Evolutionary conservation across 1,140 invertebrate genomes (phyloP).

Genomic region (Platorchestia sp.): DNA sequence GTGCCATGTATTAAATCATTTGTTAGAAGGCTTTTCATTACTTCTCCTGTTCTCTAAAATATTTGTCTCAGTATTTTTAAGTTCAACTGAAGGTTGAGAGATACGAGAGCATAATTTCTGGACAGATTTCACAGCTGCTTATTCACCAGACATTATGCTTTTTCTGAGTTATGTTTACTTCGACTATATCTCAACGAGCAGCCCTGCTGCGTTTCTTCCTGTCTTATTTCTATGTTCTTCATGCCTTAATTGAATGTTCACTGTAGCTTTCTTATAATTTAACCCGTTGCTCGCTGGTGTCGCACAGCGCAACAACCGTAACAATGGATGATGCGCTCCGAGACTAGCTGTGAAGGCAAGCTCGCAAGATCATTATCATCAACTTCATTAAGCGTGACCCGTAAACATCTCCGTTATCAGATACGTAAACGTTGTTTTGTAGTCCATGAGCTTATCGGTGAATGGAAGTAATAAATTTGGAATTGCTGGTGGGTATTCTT

Average conservation of each 20-base stretch:
- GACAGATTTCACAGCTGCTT: background rate
- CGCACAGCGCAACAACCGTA: background rate
- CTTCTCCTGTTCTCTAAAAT: background rate
- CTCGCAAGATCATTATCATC: background rate
- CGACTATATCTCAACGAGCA: background rate
- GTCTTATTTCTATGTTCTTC: background rate
- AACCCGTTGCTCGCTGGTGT: background rate
- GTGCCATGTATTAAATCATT: background rate
- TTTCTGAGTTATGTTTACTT: background rate
- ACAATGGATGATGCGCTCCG: background rate
- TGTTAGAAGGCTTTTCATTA: background rate
- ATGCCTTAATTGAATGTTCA: background rate
- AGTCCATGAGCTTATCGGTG: background rate
- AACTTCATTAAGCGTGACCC: background rate
- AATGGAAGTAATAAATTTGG: background rate
- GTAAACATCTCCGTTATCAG: background rate
- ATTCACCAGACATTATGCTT: background rate
- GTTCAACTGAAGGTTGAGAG: background rate
- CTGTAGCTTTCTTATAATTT: background rate
- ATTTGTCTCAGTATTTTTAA: background rate
- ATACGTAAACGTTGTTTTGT: background rate
- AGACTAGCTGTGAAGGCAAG: background rate
- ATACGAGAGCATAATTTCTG: background rate
- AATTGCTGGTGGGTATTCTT: background rate
- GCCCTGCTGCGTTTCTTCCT: background rate